Base-by-base conservation (phyloP, 2,797 vertebrate genomes). In the Pelobates cultripes region DNA sequence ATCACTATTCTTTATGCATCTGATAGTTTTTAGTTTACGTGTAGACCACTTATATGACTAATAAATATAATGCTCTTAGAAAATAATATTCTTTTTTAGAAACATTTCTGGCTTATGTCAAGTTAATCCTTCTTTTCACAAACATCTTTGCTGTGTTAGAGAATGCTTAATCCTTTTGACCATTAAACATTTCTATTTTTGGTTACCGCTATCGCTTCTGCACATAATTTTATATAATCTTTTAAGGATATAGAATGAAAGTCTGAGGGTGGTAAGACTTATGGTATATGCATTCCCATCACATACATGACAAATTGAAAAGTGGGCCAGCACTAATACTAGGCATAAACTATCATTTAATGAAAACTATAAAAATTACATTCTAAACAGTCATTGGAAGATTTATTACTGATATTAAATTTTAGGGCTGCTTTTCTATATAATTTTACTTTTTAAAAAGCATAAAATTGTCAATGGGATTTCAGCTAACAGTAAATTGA, bases 171-270 rank as follows among this genome's bases (percentile, higher is more conserved):
- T 87, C 43, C 78, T 63, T 67, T 61, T 86, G 82, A 78, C 76
- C 87, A 70, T 71, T 85, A 53, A 64, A 80, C 28, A 77, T n/a
- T 28, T 74, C 17, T 55, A 67, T 84, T 87, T 91, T 88, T 78
- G 78, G 82, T 71, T 72, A 28, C 53, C 43, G 15, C 80, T 76
- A 75, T 60, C 77, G 76, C 67, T 79, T 82, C 83, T 79, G 73
- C 85, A 73, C 67, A 61, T 64, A 86, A 90, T 89, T 86, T 82
- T 87, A 75, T 17, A 73, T 82, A 87, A 88, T 90, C 76, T 89
- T 82, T 42, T 69, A 28, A 79, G 84, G 70, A 82, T 80, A 79
- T 77, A 77, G 75, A 85, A 70, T 73, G 47, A 63, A 84, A 80
- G 85, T n/a, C 85, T 66, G 85, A 84, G 43, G 75, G 80, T 76